Percentiles rank a stretch among this genome's conserved stretches.
Evolutionary conservation across 2,797 vertebrate species (phyloP).

Genomic region (Leontocebus nigricollis): DNA sequence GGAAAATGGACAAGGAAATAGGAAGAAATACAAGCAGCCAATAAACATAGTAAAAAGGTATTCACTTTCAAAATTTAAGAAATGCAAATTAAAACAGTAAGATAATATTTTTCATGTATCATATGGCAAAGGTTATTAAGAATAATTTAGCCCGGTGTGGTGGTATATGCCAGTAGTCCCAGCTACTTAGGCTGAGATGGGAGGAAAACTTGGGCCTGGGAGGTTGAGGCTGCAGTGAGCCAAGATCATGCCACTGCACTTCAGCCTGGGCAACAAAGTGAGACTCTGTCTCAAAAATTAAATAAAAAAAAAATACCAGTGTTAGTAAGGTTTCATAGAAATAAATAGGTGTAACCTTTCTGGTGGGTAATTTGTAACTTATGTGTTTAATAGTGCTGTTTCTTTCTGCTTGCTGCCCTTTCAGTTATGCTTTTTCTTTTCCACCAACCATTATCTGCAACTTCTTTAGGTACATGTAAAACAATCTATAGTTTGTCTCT

Average conservation of each 20-base stretch:
- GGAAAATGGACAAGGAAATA: neutral
- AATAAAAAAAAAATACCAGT: neutral
- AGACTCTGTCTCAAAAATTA: neutral
- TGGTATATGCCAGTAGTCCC: neutral
- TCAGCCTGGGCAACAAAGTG: neutral
- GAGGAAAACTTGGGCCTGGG: neutral
- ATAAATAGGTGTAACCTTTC: neutral
- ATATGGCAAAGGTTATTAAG: neutral
- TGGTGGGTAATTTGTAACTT: neutral
- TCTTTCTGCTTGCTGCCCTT: neutral
- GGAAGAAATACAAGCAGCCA: neutral
- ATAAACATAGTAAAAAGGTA: neutral
- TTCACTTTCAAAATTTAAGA: constrained; percentile 27
- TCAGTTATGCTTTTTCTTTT: neutral
- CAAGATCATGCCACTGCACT: neutral
- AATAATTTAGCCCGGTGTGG: neutral
- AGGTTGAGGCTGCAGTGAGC: neutral
- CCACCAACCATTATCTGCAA: neutral
- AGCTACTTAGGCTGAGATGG: neutral
- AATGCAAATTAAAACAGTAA: neutral
- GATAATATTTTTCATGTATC: neutral
- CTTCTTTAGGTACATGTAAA: neutral
- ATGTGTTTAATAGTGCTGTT: neutral
- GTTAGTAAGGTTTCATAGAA: neutral
- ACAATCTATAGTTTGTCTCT: neutral